These are phyloP conservation scores for Catharus minimus DNA, from an alignment of 2,113 vertebrate genomes.

Conservation along the genomic window DNA sequence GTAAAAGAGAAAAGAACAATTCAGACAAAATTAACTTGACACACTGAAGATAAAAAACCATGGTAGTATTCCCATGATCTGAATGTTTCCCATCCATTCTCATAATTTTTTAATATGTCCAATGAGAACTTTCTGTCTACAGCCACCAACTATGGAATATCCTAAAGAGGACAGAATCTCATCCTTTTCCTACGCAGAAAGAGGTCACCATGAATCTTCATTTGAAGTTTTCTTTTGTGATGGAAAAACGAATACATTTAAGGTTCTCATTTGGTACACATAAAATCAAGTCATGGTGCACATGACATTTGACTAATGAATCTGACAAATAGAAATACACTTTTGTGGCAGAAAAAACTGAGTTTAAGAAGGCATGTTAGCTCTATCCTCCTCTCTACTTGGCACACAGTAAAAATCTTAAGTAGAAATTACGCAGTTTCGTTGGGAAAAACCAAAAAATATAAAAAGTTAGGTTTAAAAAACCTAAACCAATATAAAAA, in stretches of 20 bases:
- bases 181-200: neutral
- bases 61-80: neutral
- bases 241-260: neutral
- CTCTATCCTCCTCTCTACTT: neutral
- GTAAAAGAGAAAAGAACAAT: neutral
- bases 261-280: neutral
- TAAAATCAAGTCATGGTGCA: neutral
- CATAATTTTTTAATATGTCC: neutral
- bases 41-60: neutral
- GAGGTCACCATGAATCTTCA: rapidly evolving
- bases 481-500: neutral
- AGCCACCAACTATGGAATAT: neutral
- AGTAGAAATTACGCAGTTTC: neutral
- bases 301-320: neutral
- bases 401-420: neutral
- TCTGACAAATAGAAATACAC: neutral
- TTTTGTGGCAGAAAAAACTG: neutral
- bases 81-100: neutral
- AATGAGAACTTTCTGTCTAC: neutral
- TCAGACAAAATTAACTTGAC: neutral
- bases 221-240: neutral
- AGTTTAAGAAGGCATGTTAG: neutral
- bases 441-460: neutral
- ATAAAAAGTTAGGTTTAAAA: neutral
- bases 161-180: neutral